Base-by-base conservation (phyloP, 1,140 invertebrate genomes). In the Thalassaphorura encarpata region DNA sequence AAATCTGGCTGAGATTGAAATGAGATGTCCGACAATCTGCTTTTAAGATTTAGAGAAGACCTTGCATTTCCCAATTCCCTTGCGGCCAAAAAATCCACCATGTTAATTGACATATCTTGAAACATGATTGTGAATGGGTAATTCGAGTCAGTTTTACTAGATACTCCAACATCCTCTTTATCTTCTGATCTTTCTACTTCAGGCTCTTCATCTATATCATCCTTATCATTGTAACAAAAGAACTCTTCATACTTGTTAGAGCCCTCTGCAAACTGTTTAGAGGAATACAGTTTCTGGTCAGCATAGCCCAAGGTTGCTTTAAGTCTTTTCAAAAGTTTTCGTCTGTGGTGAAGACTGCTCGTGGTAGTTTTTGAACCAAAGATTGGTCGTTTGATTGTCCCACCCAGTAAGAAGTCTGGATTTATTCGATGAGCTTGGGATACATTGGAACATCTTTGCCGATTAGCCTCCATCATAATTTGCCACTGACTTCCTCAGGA, bases 171-270 rank as follows among this genome's bases (percentile, higher is more conserved):
- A 24, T 52, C 42, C 15, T 15, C 46, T 4, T 21, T 23, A 6
- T 13, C 41, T 6, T 48, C 5, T 6, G 6, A 13, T 6, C 6
- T 29, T 27, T 13, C 15, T 27, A 15, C 13, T 15, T 46, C 51
- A 1, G 18, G 52, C 54, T 87, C 84, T 58, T 87, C 83, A 59
- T 89, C 86, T n/a, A n/a, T n/a, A 56, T 85, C 86, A 52, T 89
- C 87, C 58, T 84, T 85, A 57, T 87, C 85, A 47, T 87, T 85
- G 67, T 90, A 89, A 58, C 83, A 84, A 3, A 89, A 84, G 71
- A 90, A 90, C 71, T 89, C 87, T 69, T 90, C 87, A 0, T 85
- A 85, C 63, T 89, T 89, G 56, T 89, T 87, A 1, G 85, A 83
- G 67, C 62, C 58, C 49, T 64, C 62, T 16, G 47, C 61, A 46